Evolutionary conservation across 2,113 vertebrate species (phyloP).

Genomic region (Pseudopipra pipra): DNA sequence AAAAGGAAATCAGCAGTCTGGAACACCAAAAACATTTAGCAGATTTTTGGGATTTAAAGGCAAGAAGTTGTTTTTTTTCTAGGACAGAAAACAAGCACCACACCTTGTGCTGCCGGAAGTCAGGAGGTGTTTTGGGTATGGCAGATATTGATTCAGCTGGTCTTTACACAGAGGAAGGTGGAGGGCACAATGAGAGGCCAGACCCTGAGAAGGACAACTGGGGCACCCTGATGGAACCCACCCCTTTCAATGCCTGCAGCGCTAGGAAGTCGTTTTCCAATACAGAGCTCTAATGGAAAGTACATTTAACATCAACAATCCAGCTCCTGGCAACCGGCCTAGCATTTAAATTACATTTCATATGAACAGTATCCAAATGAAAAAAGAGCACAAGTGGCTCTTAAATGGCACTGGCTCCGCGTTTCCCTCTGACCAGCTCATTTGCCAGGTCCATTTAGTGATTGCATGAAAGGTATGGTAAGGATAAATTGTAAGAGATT

Average conservation of each 20-base stretch:
- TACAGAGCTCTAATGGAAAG: slow-evolving; percentile 61
- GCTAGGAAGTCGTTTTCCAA: slow-evolving; percentile 39
- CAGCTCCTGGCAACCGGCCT: slow-evolving; percentile 23
- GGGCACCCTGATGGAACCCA: neutral
- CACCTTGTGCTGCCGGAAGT: neutral
- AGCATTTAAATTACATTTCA: slow-evolving; percentile 51
- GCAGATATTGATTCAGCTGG: neutral
- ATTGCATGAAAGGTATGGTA: neutral
- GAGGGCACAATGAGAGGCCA: neutral
- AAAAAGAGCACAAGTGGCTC: slow-evolving; percentile 4
- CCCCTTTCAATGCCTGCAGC: slow-evolving; percentile 20
- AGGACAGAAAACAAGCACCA: neutral
- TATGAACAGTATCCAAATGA: neutral
- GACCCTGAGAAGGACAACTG: neutral
- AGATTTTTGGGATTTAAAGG: neutral
- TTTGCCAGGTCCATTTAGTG: neutral
- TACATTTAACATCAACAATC: slow-evolving; percentile 40
- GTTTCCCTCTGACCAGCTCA: neutral
- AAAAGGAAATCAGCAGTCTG: neutral
- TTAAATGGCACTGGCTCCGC: neutral
- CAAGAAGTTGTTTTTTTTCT: neutral
- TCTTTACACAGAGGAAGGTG: neutral
- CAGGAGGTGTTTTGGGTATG: neutral
- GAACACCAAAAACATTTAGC: neutral
- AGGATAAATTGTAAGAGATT: neutral